Percentiles rank a stretch among this genome's conserved stretches.
Conservation (phyloP, 2,797 vertebrate species). For the Prionace glauca region DNA sequence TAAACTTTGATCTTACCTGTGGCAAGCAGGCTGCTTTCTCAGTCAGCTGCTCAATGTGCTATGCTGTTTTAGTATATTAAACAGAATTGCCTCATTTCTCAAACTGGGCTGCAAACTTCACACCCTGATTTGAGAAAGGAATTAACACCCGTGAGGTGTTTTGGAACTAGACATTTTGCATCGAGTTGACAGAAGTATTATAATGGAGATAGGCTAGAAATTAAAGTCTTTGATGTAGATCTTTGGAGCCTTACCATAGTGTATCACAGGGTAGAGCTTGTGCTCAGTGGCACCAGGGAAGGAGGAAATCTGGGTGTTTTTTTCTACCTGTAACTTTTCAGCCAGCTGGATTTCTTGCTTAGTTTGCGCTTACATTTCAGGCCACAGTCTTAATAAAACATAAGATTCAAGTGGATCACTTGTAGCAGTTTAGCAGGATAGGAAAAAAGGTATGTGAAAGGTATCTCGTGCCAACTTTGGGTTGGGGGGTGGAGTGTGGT, state of each 20-base stretch:
- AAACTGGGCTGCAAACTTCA: neutral
- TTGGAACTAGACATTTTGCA: neutral
- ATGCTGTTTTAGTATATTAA: neutral
- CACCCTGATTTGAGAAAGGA: neutral
- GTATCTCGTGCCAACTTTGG: neutral
- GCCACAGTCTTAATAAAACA: neutral
- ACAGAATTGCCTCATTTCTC: neutral
- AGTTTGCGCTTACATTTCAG: neutral
- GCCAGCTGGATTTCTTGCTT: neutral
- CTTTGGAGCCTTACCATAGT: neutral
- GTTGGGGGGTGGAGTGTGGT: too few species aligned
- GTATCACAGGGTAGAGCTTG: neutral
- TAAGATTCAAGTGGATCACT: neutral
- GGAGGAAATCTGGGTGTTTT: neutral
- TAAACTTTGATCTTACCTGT: conserved; percentile 4
- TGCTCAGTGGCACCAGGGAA: neutral
- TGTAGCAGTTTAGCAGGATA: neutral
- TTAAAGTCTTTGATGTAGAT: neutral
- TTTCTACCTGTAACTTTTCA: neutral
- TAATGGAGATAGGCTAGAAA: neutral
- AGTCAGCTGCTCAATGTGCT: neutral
- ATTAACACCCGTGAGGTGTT: neutral
- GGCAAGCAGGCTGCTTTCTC: neutral
- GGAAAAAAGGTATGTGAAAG: neutral
- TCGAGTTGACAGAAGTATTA: neutral